Evolutionary conservation across 2,113 vertebrate species (phyloP), one percentile per base, ranked within the genome.

Genomic region (Condylura cristata): DNA sequence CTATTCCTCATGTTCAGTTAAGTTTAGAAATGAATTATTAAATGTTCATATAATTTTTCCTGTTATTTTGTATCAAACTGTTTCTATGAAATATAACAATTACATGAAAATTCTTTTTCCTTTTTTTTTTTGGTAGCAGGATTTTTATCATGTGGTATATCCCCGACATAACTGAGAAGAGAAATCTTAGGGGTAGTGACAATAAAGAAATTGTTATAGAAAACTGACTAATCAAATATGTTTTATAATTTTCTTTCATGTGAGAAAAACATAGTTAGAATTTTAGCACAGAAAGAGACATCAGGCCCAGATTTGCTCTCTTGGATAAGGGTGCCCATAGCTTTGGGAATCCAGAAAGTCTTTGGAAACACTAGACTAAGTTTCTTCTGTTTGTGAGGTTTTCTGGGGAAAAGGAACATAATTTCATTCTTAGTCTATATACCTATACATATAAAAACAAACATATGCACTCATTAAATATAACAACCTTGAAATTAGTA

Each of bases 231-330:
- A 56, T 92, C 58, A 72, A 78, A 81, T 81, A 78, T 78, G 85
- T 76, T 28, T 76, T 87, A 24, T 5, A 72, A 24, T 90, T 89
- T 89, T 63, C 60, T 88, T 87, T 89, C 20, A 87, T 93, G 76
- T 68, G 37, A 90, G 68, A 84, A 89, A 95, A 81, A 60, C 16
- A 86, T 39, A 70, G 8, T 37, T 80, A 61, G 46, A 86, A 46
- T 86, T 86, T 95, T 51, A 70, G 53, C 44, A 70, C 22, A 66
- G n/a, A 83, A 74, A 87, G 20, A 28, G 28, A 30, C n/a, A 28
- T 74, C 5, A 51, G 51, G 28, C 30, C 48, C 46, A 66, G 14
- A 26, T 39, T 85, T 75, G 32, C 39, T 53, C 70, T 13, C 41
- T 39, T 68, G 46, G 28, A 80, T 70, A 75, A 82, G 32, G 71